A percentile compares a stretch with the other conserved stretches of the same genome.
Evolutionary conservation across 1,140 invertebrate genomes (phyloP).

Genomic region (Brevipalpus yothersi): DNA sequence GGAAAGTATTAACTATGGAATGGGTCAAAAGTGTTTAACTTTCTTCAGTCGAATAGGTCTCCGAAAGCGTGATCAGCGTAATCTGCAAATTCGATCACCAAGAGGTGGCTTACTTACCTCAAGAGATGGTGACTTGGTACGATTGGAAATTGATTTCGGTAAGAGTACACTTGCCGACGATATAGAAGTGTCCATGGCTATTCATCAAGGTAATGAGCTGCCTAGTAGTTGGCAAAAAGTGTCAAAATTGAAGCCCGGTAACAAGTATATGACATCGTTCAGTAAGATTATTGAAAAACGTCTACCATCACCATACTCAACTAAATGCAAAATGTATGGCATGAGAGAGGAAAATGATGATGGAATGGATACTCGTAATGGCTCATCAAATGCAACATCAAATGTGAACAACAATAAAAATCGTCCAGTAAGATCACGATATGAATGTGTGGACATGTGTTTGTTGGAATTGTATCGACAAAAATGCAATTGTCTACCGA

Average conservation of each 20-base stretch:
- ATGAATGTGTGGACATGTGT: conserved; percentile 1
- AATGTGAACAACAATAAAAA: too few relatives aligned
- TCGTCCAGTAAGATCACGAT: not conserved
- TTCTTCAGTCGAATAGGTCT: not conserved
- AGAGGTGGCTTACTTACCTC: not conserved
- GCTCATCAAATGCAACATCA: too few relatives aligned
- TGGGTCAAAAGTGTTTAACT: not conserved
- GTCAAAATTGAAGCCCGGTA: not conserved
- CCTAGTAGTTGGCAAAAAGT: not conserved
- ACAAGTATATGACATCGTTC: not conserved
- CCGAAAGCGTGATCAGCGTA: not conserved
- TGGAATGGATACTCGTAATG: too few relatives aligned
- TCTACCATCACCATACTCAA: not conserved
- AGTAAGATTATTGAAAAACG: not conserved
- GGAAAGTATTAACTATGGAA: conserved; percentile 1
- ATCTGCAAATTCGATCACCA: not conserved
- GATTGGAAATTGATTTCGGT: not conserved
- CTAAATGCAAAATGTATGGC: not conserved
- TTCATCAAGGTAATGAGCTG: not conserved
- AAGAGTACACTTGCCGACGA: not conserved
- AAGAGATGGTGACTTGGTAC: not conserved
- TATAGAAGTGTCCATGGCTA: not conserved
- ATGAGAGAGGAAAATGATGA: not conserved
- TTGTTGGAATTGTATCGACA: not conserved
- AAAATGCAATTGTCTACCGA: not conserved